These are phyloP conservation scores for Tuta absoluta DNA, from an alignment of 2,888 invertebrate species.

Conservation along the genomic window DNA sequence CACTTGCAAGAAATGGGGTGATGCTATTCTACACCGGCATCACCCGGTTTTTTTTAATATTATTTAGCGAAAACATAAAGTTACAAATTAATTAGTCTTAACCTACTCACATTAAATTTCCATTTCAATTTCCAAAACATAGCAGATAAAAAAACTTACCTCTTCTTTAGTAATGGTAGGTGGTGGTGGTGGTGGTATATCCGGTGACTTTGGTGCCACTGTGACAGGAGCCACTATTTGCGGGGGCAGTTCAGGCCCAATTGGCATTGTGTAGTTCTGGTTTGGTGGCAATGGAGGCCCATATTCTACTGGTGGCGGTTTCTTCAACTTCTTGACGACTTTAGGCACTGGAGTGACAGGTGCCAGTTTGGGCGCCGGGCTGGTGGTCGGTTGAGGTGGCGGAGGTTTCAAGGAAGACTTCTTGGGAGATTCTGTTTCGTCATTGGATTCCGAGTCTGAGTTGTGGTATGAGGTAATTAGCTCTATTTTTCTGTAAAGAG, in stretches of 20 bases:
- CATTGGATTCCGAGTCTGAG: constrained; percentile 79
- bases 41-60: too few relatives aligned
- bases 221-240: constrained; percentile 38
- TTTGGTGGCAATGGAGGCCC: constrained; percentile 65
- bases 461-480: constrained; percentile 80
- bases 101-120: too few relatives aligned
- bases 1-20: too few relatives aligned
- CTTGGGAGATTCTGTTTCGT: constrained; percentile 59
- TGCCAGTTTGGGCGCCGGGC: constrained; percentile 30
- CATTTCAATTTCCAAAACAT: too few relatives aligned
- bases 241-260: constrained; percentile 69
- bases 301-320: constrained; percentile 47
- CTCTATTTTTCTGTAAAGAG: constrained; percentile 77
- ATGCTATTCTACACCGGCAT: too few relatives aligned
- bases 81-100: too few relatives aligned
- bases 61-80: too few relatives aligned
- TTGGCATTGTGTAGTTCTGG: constrained; percentile 61
- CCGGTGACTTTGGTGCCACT: constrained; percentile 37
- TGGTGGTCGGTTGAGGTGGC: too few relatives aligned
- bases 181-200: constrained; percentile 37
- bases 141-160: constrained; percentile 41
- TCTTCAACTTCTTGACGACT: constrained; percentile 45
- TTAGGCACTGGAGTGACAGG: constrained; percentile 34
- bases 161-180: constrained; percentile 40
- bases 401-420: constrained; percentile 35